A percentile compares a stretch with the other conserved stretches of the same genome.
Conservation (phyloP, 2,888 invertebrate genomes). For the Neoitamus cyanurus region DNA sequence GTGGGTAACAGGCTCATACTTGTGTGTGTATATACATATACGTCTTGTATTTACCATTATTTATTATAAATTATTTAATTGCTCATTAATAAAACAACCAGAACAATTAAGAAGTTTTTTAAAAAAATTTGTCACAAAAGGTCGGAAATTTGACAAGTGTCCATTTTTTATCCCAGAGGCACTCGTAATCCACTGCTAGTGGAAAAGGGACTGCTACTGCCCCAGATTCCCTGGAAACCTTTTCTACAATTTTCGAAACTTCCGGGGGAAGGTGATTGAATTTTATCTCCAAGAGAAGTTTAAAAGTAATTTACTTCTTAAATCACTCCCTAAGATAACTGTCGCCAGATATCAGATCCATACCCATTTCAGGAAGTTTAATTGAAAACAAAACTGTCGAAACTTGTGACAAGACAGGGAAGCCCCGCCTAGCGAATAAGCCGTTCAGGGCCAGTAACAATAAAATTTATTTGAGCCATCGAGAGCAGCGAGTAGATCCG, state of each 20-base stretch:
- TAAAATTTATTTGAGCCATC: slow-evolving; percentile 40
- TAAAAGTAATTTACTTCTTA: slow-evolving; percentile 37
- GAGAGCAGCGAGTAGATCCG: not conserved
- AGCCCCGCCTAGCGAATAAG: not conserved
- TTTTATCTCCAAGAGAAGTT: slow-evolving; percentile 17
- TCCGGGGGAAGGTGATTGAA: slow-evolving; percentile 15
- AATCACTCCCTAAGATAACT: slow-evolving; percentile 39
- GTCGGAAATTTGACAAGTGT: not conserved
- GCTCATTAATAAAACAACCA: not conserved
- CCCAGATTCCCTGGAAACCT: not conserved
- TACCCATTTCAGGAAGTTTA: slow-evolving; percentile 44
- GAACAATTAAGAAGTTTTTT: not conserved
- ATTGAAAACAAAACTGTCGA: slow-evolving; percentile 46
- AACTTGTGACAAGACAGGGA: slow-evolving; percentile 10
- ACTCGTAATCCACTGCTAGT: not conserved
- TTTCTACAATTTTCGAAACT: not conserved
- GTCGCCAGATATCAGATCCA: slow-evolving; percentile 28
- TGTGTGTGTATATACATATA: too few relatives aligned
- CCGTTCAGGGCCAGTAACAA: slow-evolving; percentile 19
- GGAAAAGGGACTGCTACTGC: not conserved
- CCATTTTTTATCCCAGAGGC: not conserved
- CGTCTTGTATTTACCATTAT: too few relatives aligned
- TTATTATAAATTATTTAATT: not conserved
- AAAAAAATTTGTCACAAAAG: not conserved
- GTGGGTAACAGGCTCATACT: too few relatives aligned